Percentiles rank a stretch among this genome's conserved stretches.
Conservation (phyloP, 1,140 invertebrate genomes). For the Drosophila ohnishii region DNA sequence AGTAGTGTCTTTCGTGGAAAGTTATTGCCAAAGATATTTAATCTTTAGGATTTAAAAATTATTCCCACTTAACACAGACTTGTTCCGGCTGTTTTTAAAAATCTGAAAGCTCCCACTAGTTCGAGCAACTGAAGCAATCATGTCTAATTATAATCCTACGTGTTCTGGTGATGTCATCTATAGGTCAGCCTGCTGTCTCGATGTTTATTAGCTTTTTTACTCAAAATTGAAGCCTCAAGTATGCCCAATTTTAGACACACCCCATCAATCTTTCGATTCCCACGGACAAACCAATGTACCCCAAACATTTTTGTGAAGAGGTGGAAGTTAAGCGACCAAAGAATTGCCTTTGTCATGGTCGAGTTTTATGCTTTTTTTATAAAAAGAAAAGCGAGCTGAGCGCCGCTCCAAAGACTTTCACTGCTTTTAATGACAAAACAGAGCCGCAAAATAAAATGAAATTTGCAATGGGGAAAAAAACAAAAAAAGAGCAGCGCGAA, state of each 20-base stretch:
- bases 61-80: background rate
- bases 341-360: constrained; percentile 55
- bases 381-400: constrained; percentile 46
- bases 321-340: constrained; percentile 21
- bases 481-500: constrained; percentile 42
- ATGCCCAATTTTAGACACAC: constrained; percentile 40
- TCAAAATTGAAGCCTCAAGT: constrained; percentile 33
- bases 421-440: constrained; percentile 63
- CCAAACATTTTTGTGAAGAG: background rate
- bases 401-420: constrained; percentile 60
- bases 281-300: constrained; percentile 28
- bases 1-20: background rate
- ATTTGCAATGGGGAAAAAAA: constrained; percentile 28
- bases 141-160: constrained; percentile 39
- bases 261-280: constrained; percentile 40
- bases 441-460: constrained; percentile 39
- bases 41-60: background rate
- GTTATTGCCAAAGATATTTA: background rate
- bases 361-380: constrained; percentile 11
- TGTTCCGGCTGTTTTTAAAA: too few relatives aligned
- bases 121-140: constrained; percentile 24
- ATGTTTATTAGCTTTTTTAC: constrained; percentile 15
- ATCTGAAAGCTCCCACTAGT: background rate
- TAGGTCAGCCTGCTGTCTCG: constrained; percentile 14
- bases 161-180: constrained; percentile 45